phyloP scores from a whole-genome alignment of 2,113 vertebrate genomes.

The Coracopsis vasa region DNA sequence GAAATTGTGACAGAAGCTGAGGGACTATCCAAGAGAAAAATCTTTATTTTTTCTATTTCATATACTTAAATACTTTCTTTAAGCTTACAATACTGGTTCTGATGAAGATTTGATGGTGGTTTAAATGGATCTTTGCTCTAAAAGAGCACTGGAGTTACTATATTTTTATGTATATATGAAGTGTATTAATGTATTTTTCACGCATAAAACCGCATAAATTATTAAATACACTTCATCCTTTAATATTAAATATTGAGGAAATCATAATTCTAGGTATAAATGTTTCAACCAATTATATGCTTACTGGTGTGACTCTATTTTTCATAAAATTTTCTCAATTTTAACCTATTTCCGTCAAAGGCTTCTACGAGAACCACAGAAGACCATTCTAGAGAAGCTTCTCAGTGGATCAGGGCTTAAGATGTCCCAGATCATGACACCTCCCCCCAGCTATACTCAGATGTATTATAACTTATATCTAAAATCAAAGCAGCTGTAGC shows the following conservation, averaged over 20 bases:
- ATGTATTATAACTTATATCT: not conserved
- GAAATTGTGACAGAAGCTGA: not conserved
- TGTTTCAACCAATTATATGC: not conserved
- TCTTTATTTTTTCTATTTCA: not conserved
- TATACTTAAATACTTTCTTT: not conserved
- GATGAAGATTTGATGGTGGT: not conserved
- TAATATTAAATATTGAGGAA: not conserved
- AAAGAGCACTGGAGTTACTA: not conserved
- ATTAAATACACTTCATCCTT: not conserved
- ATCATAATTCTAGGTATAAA: not conserved
- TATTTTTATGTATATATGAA: not conserved
- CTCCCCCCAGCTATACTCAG: rapidly evolving
- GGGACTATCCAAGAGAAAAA: not conserved
- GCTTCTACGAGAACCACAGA: not conserved
- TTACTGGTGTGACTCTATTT: not conserved
- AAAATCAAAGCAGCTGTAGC: not conserved
- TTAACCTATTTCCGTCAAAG: not conserved
- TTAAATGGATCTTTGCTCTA: not conserved
- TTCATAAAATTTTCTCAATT: not conserved
- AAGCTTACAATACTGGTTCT: not conserved
- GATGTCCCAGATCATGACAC: not conserved
- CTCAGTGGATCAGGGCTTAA: not conserved
- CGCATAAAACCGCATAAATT: not conserved
- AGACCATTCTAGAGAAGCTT: not conserved
- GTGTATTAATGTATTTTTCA: not conserved